Conservation (phyloP, 2,888 invertebrate genomes). For the Copidosoma aretas region DNA sequence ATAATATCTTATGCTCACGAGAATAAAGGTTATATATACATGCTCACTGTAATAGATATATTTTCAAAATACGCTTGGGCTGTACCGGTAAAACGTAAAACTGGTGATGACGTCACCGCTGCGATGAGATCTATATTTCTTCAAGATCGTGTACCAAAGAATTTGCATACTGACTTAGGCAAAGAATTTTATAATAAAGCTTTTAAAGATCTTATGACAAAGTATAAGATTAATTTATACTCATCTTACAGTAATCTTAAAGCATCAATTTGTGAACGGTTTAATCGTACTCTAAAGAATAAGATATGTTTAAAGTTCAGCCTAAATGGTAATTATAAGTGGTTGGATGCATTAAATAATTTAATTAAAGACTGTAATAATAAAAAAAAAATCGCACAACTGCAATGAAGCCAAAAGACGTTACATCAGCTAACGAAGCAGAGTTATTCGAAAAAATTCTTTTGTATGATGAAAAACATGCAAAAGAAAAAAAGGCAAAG, state of each 20-base stretch:
- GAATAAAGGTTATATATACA: background rate
- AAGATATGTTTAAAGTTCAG: constrained; percentile 47
- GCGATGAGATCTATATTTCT: background rate
- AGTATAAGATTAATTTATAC: background rate
- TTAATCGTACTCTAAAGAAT: background rate
- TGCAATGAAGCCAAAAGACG: background rate
- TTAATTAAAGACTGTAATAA: constrained; percentile 42
- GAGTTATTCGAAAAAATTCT: background rate
- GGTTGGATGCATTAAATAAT: constrained; percentile 37
- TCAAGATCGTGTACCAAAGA: background rate
- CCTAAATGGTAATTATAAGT: constrained; percentile 43
- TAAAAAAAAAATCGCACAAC: constrained; percentile 13
- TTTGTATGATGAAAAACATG: too few species aligned
- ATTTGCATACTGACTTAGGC: background rate
- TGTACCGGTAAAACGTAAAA: background rate
- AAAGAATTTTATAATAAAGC: background rate
- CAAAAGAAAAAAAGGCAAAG: too few species aligned
- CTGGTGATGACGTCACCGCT: background rate
- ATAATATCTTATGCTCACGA: background rate
- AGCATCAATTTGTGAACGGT: background rate
- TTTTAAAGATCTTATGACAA: background rate
- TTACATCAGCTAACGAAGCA: background rate
- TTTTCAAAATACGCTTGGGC: background rate
- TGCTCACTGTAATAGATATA: background rate
- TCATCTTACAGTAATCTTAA: background rate